Evolutionary conservation across 2,113 vertebrate genomes (phyloP).

Genomic region (Saguinus midas): DNA sequence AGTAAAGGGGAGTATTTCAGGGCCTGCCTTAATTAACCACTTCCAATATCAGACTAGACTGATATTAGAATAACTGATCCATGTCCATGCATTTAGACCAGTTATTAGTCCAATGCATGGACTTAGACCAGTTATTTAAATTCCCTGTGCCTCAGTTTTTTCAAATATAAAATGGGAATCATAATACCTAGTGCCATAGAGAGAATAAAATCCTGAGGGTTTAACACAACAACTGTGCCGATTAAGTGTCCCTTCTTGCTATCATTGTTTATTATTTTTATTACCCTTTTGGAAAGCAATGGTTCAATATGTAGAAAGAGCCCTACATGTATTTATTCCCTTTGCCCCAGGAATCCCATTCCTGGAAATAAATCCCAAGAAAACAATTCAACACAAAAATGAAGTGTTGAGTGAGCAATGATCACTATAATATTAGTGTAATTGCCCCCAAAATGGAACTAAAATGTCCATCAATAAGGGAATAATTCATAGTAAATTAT

Average conservation of each 20-base stretch:
- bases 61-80: too few relatives aligned
- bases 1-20: neutral
- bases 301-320: neutral
- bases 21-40: neutral
- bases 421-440: slow-evolving; percentile 48
- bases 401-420: neutral
- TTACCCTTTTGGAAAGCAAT: neutral
- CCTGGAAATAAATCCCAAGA: slow-evolving; percentile 42
- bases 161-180: neutral
- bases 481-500: slow-evolving; percentile 67
- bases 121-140: neutral
- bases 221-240: neutral
- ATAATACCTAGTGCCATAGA: neutral
- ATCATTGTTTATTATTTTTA: neutral
- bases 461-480: slow-evolving; percentile 68
- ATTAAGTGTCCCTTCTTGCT: neutral
- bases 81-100: too few relatives aligned
- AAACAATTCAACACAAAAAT: slow-evolving; percentile 56
- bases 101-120: neutral
- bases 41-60: neutral
- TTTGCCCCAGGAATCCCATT: slow-evolving; percentile 9
- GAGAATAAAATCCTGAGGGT: neutral
- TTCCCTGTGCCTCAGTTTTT: neutral
- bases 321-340: neutral
- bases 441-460: slow-evolving; percentile 43